A percentile compares a stretch with the other conserved stretches of the same genome.
Evolutionary conservation across 2,888 invertebrate genomes (phyloP).

Genomic region (Calameuta idolon): DNA sequence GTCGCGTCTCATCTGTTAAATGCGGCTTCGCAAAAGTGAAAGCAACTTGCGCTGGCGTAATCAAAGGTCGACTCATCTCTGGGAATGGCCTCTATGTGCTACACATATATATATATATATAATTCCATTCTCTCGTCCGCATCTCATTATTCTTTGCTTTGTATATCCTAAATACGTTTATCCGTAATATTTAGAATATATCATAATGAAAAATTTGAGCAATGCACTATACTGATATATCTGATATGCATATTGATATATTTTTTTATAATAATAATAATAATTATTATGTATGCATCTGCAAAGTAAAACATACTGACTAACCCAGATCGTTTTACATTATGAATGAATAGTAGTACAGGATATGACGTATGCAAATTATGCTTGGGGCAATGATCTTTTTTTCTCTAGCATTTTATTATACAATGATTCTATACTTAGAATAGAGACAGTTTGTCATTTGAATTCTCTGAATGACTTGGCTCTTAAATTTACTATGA

Average conservation of each 20-base stretch:
- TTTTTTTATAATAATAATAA: background rate
- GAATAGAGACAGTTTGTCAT: background rate
- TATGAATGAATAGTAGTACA: background rate
- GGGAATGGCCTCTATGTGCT: constrained; percentile 15
- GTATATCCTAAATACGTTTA: background rate
- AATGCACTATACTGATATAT: background rate
- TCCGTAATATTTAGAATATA: too few species aligned
- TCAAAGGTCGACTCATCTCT: constrained; percentile 42
- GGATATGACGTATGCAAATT: background rate
- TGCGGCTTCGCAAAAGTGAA: constrained; percentile 32
- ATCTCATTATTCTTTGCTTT: background rate
- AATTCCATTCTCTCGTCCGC: background rate
- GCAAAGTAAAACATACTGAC: background rate
- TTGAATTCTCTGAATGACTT: background rate
- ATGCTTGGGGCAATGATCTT: background rate
- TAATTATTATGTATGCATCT: background rate
- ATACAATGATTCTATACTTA: background rate
- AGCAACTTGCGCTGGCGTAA: constrained; percentile 33
- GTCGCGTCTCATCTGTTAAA: constrained; percentile 13
- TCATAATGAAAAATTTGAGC: background rate
- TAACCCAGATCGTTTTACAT: background rate
- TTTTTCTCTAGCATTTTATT: background rate
- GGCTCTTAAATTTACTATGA: background rate
- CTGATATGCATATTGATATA: too few species aligned
- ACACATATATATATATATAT: background rate